phyloP scores from a whole-genome alignment of 2,113 vertebrate species.

The Peromyscus californicus region DNA sequence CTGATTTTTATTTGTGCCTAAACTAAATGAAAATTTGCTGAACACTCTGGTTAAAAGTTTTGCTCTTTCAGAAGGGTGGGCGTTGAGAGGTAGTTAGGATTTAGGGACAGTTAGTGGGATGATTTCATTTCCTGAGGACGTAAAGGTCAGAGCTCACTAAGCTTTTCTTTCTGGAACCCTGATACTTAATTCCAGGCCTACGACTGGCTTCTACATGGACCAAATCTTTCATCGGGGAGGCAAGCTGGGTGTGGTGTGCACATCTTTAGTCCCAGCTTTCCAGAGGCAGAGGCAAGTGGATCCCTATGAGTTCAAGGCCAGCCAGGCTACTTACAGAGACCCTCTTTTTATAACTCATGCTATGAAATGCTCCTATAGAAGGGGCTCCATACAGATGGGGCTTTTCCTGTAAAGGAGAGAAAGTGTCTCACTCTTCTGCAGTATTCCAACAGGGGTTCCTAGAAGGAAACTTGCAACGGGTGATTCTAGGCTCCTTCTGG shows the following conservation, averaged over 20 bases:
- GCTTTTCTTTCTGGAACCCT: conserved; percentile 2
- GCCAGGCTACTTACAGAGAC: neutral
- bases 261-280: neutral
- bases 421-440: conserved; percentile 13
- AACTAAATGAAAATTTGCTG: conserved; percentile 54
- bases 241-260: neutral
- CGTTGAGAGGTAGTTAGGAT: conserved; percentile 21
- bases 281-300: neutral
- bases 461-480: conserved; percentile 18
- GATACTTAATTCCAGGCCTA: conserved; percentile 17
- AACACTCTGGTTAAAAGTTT: conserved; percentile 3
- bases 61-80: conserved; percentile 23
- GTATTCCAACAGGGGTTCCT: conserved; percentile 30
- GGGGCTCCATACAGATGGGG: neutral
- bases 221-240: conserved; percentile 45
- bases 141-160: conserved; percentile 11
- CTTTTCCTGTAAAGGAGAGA: conserved; percentile 26
- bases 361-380: neutral
- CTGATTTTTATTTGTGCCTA: conserved; percentile 41
- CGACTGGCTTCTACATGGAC: neutral
- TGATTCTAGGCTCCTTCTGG: neutral
- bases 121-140: conserved; percentile 53
- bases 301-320: neutral
- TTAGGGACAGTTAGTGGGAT: conserved; percentile 4
- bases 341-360: neutral